These are phyloP conservation scores for Sminthurides bifidus DNA, from an alignment of 1,140 invertebrate species.

Conservation along the genomic window DNA sequence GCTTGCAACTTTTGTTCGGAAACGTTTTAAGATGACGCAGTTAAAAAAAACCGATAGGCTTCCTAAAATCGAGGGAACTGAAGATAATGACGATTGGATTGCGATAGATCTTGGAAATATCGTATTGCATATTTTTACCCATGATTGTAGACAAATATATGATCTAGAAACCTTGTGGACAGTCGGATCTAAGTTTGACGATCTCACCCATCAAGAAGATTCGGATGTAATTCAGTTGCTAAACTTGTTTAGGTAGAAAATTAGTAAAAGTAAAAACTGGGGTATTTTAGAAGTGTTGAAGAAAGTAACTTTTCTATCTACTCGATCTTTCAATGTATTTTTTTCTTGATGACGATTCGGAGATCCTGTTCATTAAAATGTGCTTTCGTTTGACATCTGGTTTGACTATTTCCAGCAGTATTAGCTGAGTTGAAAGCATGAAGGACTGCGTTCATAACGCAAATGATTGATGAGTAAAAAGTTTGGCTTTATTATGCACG, in stretches of 20 bases:
- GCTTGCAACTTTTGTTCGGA: constrained; percentile 60
- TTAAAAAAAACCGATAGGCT: constrained; percentile 49
- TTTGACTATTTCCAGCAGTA: no score
- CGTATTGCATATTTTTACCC: constrained; percentile 73
- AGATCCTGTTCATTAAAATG: background rate
- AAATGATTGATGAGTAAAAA: no score
- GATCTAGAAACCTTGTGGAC: constrained; percentile 86
- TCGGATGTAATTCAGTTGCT: constrained; percentile 20
- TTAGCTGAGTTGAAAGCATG: no score
- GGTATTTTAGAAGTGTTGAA: background rate
- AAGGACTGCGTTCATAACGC: no score
- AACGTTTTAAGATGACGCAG: constrained; percentile 61
- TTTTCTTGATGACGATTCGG: background rate
- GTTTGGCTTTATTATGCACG: no score
- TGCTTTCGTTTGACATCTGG: background rate
- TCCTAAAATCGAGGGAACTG: constrained; percentile 60
- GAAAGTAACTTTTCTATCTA: background rate
- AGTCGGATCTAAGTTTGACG: constrained; percentile 67
- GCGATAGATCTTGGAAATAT: constrained; percentile 88
- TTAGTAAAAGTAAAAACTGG: background rate
- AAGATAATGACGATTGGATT: constrained; percentile 64
- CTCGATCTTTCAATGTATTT: background rate
- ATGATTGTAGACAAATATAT: constrained; percentile 53
- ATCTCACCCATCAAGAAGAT: constrained; percentile 41
- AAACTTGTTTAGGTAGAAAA: constrained; percentile 3